These are phyloP conservation scores for Rhinichthys osculus DNA, from an alignment of 2,797 vertebrate genomes.

Conservation along the genomic window DNA sequence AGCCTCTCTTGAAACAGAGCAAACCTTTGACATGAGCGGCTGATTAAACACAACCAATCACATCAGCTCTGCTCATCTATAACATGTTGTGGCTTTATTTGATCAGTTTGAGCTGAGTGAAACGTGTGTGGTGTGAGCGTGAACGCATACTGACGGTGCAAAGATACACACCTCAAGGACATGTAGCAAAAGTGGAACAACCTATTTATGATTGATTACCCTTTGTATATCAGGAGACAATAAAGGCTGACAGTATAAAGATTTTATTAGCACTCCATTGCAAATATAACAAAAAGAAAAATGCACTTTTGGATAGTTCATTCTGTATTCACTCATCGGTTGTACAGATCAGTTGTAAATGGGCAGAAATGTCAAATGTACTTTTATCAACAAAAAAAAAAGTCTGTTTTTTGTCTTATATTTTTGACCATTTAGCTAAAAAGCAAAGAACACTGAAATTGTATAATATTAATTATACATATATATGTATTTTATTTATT, in stretches of 20 bases:
- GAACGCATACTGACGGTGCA: neutral
- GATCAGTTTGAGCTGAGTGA: constrained; percentile 29
- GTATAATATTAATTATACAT: neutral
- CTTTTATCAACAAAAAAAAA: neutral
- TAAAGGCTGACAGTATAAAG: no score
- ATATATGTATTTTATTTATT: neutral
- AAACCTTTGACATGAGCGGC: constrained; percentile 12
- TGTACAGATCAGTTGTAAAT: neutral
- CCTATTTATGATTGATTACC: no score
- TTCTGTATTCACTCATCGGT: neutral
- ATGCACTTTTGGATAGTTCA: neutral
- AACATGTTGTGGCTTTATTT: constrained; percentile 10
- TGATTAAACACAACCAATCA: constrained; percentile 15
- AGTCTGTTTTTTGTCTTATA: neutral
- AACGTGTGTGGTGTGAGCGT: constrained; percentile 9
- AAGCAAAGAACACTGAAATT: neutral
- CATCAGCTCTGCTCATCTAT: constrained; percentile 34
- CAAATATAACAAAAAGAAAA: neutral
- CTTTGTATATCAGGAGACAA: no score
- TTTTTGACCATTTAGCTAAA: neutral
- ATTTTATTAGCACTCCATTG: no score
- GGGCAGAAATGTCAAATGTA: neutral
- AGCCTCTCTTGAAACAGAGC: constrained; percentile 2
- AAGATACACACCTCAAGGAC: constrained; percentile 11
- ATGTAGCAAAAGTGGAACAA: neutral